These are phyloP conservation scores for Drosophila conformis DNA, from an alignment of 2,888 invertebrate genomes.

Conservation along the genomic window DNA sequence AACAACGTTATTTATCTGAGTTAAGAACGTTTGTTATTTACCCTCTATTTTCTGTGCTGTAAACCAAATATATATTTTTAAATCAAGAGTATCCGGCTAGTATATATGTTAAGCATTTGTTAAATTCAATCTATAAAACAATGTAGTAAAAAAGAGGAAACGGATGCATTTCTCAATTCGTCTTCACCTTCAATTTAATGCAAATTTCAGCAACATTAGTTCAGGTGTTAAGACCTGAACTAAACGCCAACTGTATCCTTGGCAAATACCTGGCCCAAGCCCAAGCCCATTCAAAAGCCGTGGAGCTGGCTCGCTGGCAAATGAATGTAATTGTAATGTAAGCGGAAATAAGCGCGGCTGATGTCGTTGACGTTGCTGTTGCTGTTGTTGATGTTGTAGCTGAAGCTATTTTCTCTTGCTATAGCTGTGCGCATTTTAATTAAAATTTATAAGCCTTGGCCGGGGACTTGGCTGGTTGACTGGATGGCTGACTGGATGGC, in stretches of 20 bases:
- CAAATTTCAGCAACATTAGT: conserved; percentile 32
- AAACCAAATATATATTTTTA: background rate
- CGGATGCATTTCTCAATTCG: background rate
- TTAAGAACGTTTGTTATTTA: background rate
- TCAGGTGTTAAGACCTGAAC: conserved; percentile 55
- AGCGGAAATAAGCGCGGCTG: conserved; percentile 75
- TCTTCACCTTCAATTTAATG: conserved; percentile 4
- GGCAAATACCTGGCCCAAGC: conserved; percentile 26
- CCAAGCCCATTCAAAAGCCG: background rate
- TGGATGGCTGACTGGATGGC: conserved; percentile 53
- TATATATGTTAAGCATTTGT: background rate
- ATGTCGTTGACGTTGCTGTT: conserved; percentile 41
- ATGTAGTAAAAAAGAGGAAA: background rate
- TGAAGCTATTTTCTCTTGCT: conserved; percentile 7
- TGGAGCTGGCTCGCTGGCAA: conserved; percentile 21
- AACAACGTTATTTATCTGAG: background rate
- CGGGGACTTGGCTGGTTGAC: conserved; percentile 62
- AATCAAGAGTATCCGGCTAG: background rate
- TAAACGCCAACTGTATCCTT: conserved; percentile 32
- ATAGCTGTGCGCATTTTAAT: conserved; percentile 73
- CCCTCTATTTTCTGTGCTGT: background rate
- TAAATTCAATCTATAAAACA: background rate
- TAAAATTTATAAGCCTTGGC: conserved; percentile 80
- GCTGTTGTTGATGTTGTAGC: background rate
- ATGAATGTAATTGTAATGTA: conserved; percentile 78